Conservation (phyloP, 2,113 vertebrate species). For the Plotosus lineatus region DNA sequence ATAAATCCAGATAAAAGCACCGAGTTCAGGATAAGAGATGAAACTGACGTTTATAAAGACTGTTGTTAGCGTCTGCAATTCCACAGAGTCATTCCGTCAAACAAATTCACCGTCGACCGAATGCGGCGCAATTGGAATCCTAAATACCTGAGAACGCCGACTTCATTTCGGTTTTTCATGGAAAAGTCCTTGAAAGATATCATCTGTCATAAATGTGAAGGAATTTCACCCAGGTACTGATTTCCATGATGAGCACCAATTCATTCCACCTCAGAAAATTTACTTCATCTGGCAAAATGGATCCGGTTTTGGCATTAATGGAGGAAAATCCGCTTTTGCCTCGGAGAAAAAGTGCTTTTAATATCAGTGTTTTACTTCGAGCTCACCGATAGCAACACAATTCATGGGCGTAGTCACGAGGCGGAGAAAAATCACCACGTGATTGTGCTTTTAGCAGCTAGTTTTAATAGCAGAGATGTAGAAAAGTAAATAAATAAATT, state of each 20-base stretch:
- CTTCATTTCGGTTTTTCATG: slow-evolving; percentile 23
- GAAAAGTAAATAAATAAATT: slow-evolving; percentile 8
- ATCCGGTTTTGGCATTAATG: slow-evolving; percentile 35
- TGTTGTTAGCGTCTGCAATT: slow-evolving; percentile 32
- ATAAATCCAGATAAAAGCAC: slow-evolving; percentile 42
- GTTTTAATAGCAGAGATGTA: background rate
- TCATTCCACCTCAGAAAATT: slow-evolving; percentile 18
- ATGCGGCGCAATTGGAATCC: slow-evolving; percentile 4
- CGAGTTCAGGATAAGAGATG: slow-evolving; percentile 41
- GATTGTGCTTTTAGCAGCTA: background rate
- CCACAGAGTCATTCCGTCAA: slow-evolving; percentile 16
- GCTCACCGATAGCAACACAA: background rate
- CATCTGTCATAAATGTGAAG: background rate
- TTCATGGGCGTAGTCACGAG: background rate
- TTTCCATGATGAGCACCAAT: slow-evolving; percentile 9
- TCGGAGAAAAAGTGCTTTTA: background rate
- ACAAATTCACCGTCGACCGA: slow-evolving; percentile 21
- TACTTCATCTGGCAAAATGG: slow-evolving; percentile 11
- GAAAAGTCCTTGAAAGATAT: slow-evolving; percentile 11
- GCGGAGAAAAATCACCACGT: background rate
- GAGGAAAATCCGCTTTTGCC: slow-evolving; percentile 12
- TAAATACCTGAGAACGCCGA: slow-evolving; percentile 17
- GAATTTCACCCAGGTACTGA: background rate
- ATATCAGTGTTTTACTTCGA: background rate
- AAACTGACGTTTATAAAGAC: slow-evolving; percentile 51